Evolutionary conservation across 1,140 invertebrate genomes (phyloP).

Genomic region (Neodiprion lecontei): DNA sequence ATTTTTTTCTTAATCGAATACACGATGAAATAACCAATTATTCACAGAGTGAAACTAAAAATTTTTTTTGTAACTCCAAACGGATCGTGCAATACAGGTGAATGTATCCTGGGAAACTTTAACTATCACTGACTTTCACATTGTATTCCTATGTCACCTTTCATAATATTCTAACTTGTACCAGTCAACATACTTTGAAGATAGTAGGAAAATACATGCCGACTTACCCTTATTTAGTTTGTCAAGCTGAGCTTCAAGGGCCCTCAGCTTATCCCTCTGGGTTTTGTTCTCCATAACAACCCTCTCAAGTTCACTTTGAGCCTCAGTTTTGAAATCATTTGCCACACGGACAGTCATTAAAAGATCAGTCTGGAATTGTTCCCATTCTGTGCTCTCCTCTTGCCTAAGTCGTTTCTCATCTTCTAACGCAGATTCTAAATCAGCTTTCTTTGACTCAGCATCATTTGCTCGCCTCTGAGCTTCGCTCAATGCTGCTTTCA

Average conservation of each 20-base stretch:
- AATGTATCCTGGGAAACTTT: too few species aligned
- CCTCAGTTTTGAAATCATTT: constrained; percentile 92
- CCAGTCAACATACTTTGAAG: too few species aligned
- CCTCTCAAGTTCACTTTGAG: constrained; percentile 81
- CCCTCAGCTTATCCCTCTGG: constrained; percentile 78
- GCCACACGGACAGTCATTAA: constrained; percentile 92
- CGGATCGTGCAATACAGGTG: too few species aligned
- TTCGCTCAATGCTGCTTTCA: constrained; percentile 71
- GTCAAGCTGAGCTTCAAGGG: constrained; percentile 81
- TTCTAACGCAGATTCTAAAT: constrained; percentile 66
- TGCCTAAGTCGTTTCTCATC: constrained; percentile 67
- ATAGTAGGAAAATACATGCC: background rate
- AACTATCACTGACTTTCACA: too few species aligned
- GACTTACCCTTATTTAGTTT: constrained; percentile 73
- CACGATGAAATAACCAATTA: too few species aligned
- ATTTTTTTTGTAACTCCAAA: too few species aligned
- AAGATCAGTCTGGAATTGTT: constrained; percentile 91
- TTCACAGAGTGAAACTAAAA: too few species aligned
- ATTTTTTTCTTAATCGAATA: too few species aligned
- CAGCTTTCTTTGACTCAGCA: constrained; percentile 60
- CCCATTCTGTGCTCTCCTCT: constrained; percentile 84
- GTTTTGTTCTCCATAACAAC: constrained; percentile 82
- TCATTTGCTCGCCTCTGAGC: constrained; percentile 72
- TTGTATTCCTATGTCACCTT: too few species aligned
- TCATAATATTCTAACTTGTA: too few species aligned